Evolutionary conservation across 1,140 invertebrate genomes (phyloP).

Genomic region (Temnothorax nylanderi): DNA sequence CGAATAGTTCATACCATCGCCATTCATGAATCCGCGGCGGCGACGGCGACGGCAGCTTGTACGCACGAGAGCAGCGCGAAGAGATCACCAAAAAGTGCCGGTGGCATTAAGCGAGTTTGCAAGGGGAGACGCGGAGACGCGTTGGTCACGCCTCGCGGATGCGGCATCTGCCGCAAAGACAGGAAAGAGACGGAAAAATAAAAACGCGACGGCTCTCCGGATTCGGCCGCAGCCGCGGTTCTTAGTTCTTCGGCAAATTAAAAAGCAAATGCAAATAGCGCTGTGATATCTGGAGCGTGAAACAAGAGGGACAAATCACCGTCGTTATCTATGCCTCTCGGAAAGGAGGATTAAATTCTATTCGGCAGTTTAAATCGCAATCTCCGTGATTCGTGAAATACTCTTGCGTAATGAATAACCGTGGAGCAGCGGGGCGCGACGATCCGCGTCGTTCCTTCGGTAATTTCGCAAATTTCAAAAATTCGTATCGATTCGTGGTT

Average conservation of each 20-base stretch:
- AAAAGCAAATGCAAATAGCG: constrained; percentile 43
- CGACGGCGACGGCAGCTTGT: neutral
- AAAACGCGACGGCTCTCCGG: constrained; percentile 3
- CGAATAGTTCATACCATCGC: constrained; percentile 43
- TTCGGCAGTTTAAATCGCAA: constrained; percentile 3
- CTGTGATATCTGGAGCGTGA: constrained; percentile 53
- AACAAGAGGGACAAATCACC: constrained; percentile 50
- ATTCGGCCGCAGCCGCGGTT: constrained; percentile 1
- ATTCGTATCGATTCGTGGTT: neutral
- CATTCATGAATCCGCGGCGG: constrained; percentile 59
- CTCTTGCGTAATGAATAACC: neutral
- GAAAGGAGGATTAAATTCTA: neutral
- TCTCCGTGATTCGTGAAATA: neutral
- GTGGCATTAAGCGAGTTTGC: constrained; percentile 1
- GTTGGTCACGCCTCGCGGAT: constrained; percentile 54
- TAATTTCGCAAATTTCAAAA: neutral
- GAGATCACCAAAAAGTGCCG: constrained; percentile 31
- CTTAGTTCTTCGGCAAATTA: constrained; percentile 31
- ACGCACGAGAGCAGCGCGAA: constrained; percentile 24
- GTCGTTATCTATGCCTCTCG: constrained; percentile 26
- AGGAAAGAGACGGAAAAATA: constrained; percentile 50
- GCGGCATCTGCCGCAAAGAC: constrained; percentile 54
- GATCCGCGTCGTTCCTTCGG: neutral
- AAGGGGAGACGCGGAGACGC: neutral
- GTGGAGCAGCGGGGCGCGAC: neutral